Evolutionary conservation across 2,888 invertebrate genomes (phyloP).

Genomic region (Sphecodes monilicornis): DNA sequence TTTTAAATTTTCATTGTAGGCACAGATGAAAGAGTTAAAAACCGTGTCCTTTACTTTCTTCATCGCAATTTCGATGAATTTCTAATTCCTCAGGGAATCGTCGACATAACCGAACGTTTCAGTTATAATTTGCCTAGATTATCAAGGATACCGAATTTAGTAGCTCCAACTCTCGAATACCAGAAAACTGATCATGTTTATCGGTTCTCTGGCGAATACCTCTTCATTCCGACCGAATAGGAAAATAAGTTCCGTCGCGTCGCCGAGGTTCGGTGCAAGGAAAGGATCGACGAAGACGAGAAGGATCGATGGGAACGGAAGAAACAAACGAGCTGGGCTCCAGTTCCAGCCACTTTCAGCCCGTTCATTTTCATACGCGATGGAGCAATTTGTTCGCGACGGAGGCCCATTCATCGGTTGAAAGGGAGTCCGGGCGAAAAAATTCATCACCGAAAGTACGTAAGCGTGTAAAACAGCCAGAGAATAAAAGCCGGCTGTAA

Average conservation of each 20-base stretch:
- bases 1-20: no score
- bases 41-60: no score
- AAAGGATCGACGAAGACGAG: slow-evolving; percentile 2
- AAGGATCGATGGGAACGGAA: slow-evolving; percentile 13
- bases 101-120: neutral
- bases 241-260: neutral
- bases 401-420: slow-evolving; percentile 19
- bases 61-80: no score
- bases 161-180: neutral
- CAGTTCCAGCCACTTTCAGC: slow-evolving; percentile 35
- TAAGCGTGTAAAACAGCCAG: slow-evolving; percentile 37
- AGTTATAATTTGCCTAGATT: neutral
- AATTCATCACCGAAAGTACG: slow-evolving; percentile 45
- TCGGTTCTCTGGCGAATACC: neutral
- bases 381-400: slow-evolving; percentile 40
- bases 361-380: slow-evolving; percentile 46
- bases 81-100: no score
- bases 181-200: neutral
- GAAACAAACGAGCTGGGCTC: slow-evolving; percentile 16
- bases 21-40: no score
- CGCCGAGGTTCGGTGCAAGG: neutral
- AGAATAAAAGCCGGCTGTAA: slow-evolving; percentile 43
- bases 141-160: neutral
- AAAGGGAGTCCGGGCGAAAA: slow-evolving; percentile 35
- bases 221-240: neutral